phyloP scores from a whole-genome alignment of 2,797 vertebrate genomes.

The Alauda arvensis region DNA sequence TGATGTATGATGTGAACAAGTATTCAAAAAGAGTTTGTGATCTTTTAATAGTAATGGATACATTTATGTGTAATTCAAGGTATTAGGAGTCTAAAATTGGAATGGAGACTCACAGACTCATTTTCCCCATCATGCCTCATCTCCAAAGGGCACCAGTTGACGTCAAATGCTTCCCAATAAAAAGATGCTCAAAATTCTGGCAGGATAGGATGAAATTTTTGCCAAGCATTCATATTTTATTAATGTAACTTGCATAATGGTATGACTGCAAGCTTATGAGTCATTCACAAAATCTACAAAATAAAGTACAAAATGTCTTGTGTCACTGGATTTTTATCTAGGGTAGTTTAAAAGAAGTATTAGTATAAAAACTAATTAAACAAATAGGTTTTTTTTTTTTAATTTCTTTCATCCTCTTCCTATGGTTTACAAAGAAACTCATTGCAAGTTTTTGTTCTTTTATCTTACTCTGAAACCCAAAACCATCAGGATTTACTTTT shows the following conservation, averaged over 20 bases:
- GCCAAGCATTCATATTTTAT: constrained; percentile 25
- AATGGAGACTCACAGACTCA: background rate
- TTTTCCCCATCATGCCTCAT: background rate
- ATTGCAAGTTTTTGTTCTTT: background rate
- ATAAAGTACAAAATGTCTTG: constrained; percentile 4
- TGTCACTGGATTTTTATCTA: background rate
- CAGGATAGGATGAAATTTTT: background rate
- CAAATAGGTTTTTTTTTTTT: background rate
- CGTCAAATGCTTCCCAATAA: background rate
- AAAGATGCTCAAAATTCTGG: constrained; percentile 30
- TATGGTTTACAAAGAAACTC: background rate
- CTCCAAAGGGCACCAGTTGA: constrained; percentile 4
- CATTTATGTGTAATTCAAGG: background rate
- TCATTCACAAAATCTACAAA: constrained; percentile 19
- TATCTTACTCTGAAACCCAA: background rate
- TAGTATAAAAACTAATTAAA: background rate
- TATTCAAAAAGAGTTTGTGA: background rate
- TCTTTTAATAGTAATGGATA: background rate
- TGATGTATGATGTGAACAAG: background rate
- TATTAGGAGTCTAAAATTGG: background rate
- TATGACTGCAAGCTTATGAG: constrained; percentile 10
- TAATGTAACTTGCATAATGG: constrained; percentile 13
- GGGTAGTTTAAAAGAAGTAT: background rate
- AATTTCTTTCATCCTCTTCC: background rate
- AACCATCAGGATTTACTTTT: background rate